phyloP scores from a whole-genome alignment of 2,888 invertebrate genomes.

The Opisthograptis luteolata region DNA sequence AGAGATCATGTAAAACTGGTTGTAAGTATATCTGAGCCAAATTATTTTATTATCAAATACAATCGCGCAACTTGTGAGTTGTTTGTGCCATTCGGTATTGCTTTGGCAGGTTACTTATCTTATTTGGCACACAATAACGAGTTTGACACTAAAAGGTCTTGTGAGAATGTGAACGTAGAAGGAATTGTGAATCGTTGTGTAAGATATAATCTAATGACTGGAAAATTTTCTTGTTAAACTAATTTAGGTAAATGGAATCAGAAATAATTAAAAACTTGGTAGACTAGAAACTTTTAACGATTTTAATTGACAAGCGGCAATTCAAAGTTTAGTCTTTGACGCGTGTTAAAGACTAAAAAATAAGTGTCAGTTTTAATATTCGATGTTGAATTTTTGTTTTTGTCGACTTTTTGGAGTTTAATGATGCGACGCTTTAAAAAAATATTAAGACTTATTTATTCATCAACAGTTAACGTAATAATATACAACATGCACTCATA shows the following conservation, averaged over 20 bases:
- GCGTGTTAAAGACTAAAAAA: conserved; percentile 6
- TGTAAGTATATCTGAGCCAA: conserved; percentile 50
- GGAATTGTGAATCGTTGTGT: conserved; percentile 14
- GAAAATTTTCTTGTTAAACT: conserved; percentile 29
- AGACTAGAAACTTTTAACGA: conserved; percentile 38
- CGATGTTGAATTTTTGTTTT: conserved; percentile 11
- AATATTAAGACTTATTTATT: conserved; percentile 6
- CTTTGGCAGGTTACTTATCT: conserved; percentile 71
- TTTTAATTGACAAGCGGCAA: conserved; percentile 35
- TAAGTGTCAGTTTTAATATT: conserved; percentile 9
- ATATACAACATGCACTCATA: no score
- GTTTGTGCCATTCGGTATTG: conserved; percentile 59
- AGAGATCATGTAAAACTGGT: conserved; percentile 49
- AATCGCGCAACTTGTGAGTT: conserved; percentile 53
- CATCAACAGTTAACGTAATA: not conserved
- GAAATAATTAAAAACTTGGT: conserved; percentile 38
- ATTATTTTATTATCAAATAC: conserved; percentile 69
- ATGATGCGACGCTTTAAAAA: conserved; percentile 7
- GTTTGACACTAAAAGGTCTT: conserved; percentile 27
- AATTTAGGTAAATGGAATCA: conserved; percentile 30
- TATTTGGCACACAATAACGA: conserved; percentile 48
- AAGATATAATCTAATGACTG: conserved; percentile 27
- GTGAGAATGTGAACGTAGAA: conserved; percentile 5
- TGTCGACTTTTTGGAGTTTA: conserved; percentile 5
- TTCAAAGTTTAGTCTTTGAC: conserved; percentile 13